A percentile compares a stretch with the other conserved stretches of the same genome.
phyloP scores from a whole-genome alignment of 2,888 invertebrate species.

The Leptopilina myrica region DNA sequence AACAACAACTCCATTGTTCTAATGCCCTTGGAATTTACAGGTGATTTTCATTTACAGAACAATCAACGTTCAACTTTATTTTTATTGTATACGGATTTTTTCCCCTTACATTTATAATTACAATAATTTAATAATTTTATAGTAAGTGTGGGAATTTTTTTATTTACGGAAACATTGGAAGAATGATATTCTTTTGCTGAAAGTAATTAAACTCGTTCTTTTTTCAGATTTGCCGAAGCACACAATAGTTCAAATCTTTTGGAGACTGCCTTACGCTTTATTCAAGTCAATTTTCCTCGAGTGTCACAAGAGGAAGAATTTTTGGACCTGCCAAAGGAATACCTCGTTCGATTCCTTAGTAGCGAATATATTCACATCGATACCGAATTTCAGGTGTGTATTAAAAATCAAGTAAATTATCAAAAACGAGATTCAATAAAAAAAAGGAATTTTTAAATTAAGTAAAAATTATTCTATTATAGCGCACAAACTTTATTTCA shows the following conservation, averaged over 20 bases:
- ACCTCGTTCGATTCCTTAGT: constrained; percentile 86
- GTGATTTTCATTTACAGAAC: constrained; percentile 71
- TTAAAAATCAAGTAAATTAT: too few relatives aligned
- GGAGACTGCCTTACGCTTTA: constrained; percentile 87
- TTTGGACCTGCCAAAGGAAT: constrained; percentile 87
- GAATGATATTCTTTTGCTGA: too few relatives aligned
- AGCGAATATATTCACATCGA: constrained; percentile 93
- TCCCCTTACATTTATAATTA: too few relatives aligned
- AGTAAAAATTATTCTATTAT: too few relatives aligned
- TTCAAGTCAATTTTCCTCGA: constrained; percentile 90
- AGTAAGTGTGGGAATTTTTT: too few relatives aligned
- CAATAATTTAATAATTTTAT: too few relatives aligned
- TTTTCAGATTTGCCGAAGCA: constrained; percentile 88
- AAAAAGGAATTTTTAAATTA: too few relatives aligned
- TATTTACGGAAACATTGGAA: too few relatives aligned
- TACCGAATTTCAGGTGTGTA: constrained; percentile 88
- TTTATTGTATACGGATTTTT: too few relatives aligned
- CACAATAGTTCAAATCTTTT: constrained; percentile 89
- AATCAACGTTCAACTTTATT: too few relatives aligned
- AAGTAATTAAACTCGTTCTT: not conserved
- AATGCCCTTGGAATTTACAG: constrained; percentile 93
- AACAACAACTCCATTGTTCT: constrained; percentile 89
- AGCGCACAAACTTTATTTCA: too few relatives aligned
- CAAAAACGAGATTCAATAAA: too few relatives aligned
- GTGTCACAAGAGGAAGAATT: constrained; percentile 91